A percentile compares a stretch with the other conserved stretches of the same genome.
Evolutionary conservation across 2,113 vertebrate species (phyloP).

Genomic region (Mungos mungo): DNA sequence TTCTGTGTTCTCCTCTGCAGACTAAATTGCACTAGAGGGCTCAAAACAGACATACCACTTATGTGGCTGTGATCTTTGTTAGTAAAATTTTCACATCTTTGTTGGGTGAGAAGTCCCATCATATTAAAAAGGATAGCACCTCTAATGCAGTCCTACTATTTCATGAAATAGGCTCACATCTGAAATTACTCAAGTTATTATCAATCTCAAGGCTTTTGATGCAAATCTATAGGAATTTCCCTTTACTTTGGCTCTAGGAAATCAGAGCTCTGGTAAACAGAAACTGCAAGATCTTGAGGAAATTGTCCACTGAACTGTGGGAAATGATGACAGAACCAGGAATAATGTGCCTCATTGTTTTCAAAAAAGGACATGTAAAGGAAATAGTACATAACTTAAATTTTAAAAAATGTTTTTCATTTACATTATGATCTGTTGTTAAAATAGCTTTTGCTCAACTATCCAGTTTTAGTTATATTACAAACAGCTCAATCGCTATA

Average conservation of each 20-base stretch:
- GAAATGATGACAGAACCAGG: neutral
- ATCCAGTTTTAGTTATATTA: slow-evolving; percentile 5
- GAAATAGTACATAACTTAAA: neutral
- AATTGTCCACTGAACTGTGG: neutral
- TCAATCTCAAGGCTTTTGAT: neutral
- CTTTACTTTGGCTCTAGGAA: neutral
- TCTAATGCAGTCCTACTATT: neutral
- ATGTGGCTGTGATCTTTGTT: neutral
- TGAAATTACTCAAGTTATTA: neutral
- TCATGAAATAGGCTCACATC: neutral
- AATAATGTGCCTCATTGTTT: slow-evolving; percentile 12
- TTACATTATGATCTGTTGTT: neutral
- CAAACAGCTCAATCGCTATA: neutral
- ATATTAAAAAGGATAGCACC: slow-evolving; percentile 7
- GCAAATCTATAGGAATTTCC: neutral
- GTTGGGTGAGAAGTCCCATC: neutral
- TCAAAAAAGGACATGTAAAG: neutral
- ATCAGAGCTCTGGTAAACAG: neutral
- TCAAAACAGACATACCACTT: neutral
- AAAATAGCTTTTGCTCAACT: neutral
- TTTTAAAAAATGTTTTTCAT: neutral
- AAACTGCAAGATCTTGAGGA: neutral
- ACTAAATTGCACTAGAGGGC: neutral
- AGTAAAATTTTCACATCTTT: neutral
- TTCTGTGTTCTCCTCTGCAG: neutral